These are phyloP conservation scores for Philhelius pedissequus DNA, from an alignment of 2,888 invertebrate genomes.

Conservation along the genomic window DNA sequence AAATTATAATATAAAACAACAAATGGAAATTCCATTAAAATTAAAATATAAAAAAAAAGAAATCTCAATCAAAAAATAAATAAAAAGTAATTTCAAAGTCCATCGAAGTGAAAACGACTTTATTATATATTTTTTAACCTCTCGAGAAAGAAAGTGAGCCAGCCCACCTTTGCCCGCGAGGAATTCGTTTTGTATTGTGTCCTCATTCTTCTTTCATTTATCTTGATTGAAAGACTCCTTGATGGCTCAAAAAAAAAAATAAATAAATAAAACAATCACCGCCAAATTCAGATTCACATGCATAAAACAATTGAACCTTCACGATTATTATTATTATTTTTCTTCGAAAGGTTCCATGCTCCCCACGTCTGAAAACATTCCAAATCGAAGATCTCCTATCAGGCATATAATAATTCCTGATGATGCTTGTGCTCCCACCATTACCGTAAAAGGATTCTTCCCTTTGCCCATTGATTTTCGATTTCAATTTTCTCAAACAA, in stretches of 20 bases:
- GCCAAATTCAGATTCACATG: conserved; percentile 29
- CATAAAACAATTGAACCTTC: conserved; percentile 57
- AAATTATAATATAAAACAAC: conserved; percentile 4
- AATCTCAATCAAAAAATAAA: conserved; percentile 32
- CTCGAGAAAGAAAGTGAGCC: conserved; percentile 16
- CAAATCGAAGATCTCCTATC: conserved; percentile 29
- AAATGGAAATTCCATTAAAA: conserved; percentile 15
- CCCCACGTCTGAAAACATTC: neutral
- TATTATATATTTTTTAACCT: neutral
- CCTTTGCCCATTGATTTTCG: conserved; percentile 47
- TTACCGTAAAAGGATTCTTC: conserved; percentile 21
- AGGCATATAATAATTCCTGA: conserved; percentile 11
- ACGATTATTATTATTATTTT: conserved; percentile 45
- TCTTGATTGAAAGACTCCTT: conserved; percentile 40
- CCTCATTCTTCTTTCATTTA: neutral
- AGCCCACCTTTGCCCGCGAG: conserved; percentile 16
- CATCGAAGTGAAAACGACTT: conserved; percentile 42
- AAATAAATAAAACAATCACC: conserved; percentile 37
- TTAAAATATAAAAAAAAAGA: conserved; percentile 6
- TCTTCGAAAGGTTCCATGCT: neutral
- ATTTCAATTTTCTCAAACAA: conserved; percentile 47
- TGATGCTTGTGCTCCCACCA: conserved; percentile 4
- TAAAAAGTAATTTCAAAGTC: conserved; percentile 46
- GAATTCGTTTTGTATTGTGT: neutral
- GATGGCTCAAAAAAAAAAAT: neutral